Evolutionary conservation across 2,113 vertebrate genomes (phyloP).

Genomic region (Arvicanthis niloticus): DNA sequence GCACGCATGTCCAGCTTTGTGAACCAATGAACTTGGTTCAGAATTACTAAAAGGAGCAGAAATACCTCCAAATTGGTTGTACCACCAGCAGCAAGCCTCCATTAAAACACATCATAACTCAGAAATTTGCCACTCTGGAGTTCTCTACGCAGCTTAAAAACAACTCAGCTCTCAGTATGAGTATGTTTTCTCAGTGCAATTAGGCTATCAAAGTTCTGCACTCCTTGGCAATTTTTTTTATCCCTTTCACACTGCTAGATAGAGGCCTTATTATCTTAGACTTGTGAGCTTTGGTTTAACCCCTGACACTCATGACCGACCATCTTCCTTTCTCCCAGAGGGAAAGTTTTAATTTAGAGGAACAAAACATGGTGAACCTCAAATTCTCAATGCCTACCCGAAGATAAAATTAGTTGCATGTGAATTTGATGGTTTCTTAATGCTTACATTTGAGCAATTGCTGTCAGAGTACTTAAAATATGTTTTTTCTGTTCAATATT

Average conservation of each 20-base stretch:
- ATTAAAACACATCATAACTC: neutral
- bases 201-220: neutral
- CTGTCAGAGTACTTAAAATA: conserved; percentile 1
- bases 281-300: neutral
- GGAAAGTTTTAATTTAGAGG: neutral
- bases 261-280: neutral
- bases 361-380: neutral
- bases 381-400: neutral
- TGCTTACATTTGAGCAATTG: conserved; percentile 17
- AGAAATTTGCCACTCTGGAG: neutral
- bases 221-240: neutral
- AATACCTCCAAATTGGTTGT: neutral
- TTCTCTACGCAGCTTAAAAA: neutral
- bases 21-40: neutral
- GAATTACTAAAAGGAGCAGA: neutral
- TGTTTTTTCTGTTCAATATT: conserved; percentile 29
- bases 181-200: neutral
- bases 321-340: too few species aligned
- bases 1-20: neutral
- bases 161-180: neutral
- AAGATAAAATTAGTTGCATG: conserved; percentile 1
- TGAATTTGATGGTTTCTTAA: neutral
- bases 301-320: neutral
- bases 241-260: neutral
- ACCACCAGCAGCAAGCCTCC: neutral